Base-by-base conservation (phyloP, 2,888 invertebrate species). In the Limenitis arthemis region DNA sequence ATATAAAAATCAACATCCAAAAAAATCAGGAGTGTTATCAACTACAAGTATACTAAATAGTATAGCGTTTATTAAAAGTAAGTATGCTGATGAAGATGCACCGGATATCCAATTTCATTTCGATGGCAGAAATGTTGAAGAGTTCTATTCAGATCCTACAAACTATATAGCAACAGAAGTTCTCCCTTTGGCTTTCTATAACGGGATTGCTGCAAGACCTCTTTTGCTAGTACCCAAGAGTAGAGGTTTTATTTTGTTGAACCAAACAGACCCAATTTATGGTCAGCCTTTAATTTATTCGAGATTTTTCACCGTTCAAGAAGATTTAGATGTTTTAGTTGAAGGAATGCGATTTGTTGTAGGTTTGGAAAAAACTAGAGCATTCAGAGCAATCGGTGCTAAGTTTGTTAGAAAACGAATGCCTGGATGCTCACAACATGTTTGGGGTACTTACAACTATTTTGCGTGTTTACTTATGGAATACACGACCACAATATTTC, bases 231-330 rank as follows among this genome's bases (percentile, higher is more conserved):
- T 80, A 40, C 92, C 92, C 0, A 87, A 87, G 66, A 92, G 92
- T 60, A 79, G 89, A 70, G 93, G 93, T 0, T 83, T 77, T 44
- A 69, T 93, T 9, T 65, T 84, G 53, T 74, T 96, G 1, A 91
- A 91, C 62, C 78, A 87, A 1, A 89, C 89, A 0, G 90, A 95
- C 77, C 95, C 95, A 0, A 68, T 90, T 48, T 89, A 88, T 67
- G 91, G 93, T 0, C 86, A 88, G 44, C 95, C 95, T 0, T 73
- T 91, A 49, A 92, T 96, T 59, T 91, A 91, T 65, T 89, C 95
- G 0, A 90, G 90, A 60, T 91, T 90, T 50, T 91, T 91, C 51
- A 88, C 88, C 0, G 87, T 88, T n/a, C 80, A 87, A 61, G 84
- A 89, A 46, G 94, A 94, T 67, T 59, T 91, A 6, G 79, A 88